Evolutionary conservation across 2,888 invertebrate species (phyloP).

Genomic region (Stenichneumon culpator): DNA sequence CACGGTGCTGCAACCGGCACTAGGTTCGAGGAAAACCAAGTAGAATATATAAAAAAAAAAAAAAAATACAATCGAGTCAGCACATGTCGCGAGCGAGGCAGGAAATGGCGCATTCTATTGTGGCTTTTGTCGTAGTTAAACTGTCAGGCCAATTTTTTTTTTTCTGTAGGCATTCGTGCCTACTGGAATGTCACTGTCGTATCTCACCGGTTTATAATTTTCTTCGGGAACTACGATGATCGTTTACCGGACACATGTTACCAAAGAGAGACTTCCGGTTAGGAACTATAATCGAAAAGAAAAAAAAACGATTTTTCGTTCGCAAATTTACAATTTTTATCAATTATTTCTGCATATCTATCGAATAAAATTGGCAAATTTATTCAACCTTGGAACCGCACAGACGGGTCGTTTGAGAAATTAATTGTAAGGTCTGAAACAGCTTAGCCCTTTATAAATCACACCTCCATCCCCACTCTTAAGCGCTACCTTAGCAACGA

Average conservation of each 20-base stretch:
- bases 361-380: background rate
- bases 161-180: slow-evolving; percentile 33
- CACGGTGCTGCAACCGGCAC: slow-evolving; percentile 29
- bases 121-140: slow-evolving; percentile 84
- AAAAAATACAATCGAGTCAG: slow-evolving; percentile 74
- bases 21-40: slow-evolving; percentile 64
- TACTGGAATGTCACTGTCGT: slow-evolving; percentile 26
- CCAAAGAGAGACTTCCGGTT: background rate
- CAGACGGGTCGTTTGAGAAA: no score
- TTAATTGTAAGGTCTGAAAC: no score
- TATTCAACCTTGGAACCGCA: no score
- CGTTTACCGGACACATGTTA: slow-evolving; percentile 39
- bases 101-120: slow-evolving; percentile 85
- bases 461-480: no score
- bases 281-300: background rate
- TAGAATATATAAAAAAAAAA: slow-evolving; percentile 48
- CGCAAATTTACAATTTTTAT: background rate
- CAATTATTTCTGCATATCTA: background rate
- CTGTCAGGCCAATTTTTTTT: slow-evolving; percentile 83
- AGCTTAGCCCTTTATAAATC: no score
- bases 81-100: slow-evolving; percentile 80
- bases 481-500: no score
- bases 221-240: slow-evolving; percentile 46
- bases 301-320: background rate
- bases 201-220: slow-evolving; percentile 73